These are phyloP conservation scores for Notiomystis cincta DNA, from an alignment of 2,113 vertebrate genomes.

Conservation along the genomic window DNA sequence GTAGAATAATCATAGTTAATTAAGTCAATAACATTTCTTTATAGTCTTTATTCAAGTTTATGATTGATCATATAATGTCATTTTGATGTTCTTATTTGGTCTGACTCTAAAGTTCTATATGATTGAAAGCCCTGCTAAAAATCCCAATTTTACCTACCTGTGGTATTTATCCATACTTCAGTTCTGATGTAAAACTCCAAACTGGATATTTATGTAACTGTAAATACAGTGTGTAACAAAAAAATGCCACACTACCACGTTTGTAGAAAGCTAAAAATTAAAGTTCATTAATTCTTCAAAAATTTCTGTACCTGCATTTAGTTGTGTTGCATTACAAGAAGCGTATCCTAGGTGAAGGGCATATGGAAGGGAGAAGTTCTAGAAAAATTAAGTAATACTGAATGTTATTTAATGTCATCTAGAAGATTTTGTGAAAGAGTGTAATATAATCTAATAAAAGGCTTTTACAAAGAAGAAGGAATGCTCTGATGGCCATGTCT, in stretches of 20 bases:
- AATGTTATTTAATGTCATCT: neutral
- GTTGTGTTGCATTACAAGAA: neutral
- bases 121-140: too few species aligned
- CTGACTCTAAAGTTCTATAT: neutral
- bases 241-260: neutral
- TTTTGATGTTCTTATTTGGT: neutral
- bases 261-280: neutral
- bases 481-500: neutral
- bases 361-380: neutral
- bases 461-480: neutral
- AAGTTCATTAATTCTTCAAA: neutral
- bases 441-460: neutral
- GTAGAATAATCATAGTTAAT: neutral
- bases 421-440: neutral
- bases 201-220: neutral
- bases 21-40: neutral
- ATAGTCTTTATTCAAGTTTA: neutral
- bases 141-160: neutral
- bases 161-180: neutral
- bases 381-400: neutral
- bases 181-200: neutral
- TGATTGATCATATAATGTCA: neutral
- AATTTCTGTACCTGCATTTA: neutral
- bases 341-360: accelerated
- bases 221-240: neutral